Base-by-base conservation (phyloP, 2,797 vertebrate genomes). In the Spea hammondii region DNA sequence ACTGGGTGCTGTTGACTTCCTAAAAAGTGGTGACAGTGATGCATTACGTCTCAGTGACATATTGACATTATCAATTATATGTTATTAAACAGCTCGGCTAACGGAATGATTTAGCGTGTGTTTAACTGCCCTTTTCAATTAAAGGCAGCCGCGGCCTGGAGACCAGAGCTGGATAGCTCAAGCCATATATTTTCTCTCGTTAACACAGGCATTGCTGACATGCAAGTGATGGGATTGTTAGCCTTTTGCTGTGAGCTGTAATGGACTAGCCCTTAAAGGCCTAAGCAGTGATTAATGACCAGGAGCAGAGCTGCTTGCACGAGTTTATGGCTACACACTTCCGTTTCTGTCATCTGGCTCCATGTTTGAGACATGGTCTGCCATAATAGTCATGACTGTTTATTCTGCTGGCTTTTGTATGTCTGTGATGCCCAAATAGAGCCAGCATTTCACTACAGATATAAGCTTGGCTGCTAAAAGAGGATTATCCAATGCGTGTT, bases 101-200 rank as follows among this genome's bases (percentile, higher is more conserved):
- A 86, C 85, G 49, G 87, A 88, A 83, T 88, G 87, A 88, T 91
- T 92, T 91, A 88, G 87, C 83, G 88, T 79, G 86, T 87, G 82
- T 89, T 89, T 89, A 89, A 88, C 89, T 89, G 87, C 88, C 85
- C 87, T 89, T 91, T 90, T 89, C 90, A 90, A 86, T 91, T 88
- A 89, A 85, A 88, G 85, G 85, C 83, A 88, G 85, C 88, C 87
- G 87, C 87, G 82, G 83, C 80, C 84, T 79, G 84, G 84, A 86
- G 84, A 84, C 77, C 79, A 78, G 80, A 84, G 82, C 48, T n/a
- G 83, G 81, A 77, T 82, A 83, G 86, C 66, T 82, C 84, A 86
- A 89, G 86, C 85, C 83, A 83, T 88, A 83, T 88, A 86, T 90
- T 91, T 92, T 87, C 87, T 87, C 83, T 89, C 87, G 88, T 91